Conservation (phyloP, 2,888 invertebrate genomes). For the Odontomyia ornata region DNA sequence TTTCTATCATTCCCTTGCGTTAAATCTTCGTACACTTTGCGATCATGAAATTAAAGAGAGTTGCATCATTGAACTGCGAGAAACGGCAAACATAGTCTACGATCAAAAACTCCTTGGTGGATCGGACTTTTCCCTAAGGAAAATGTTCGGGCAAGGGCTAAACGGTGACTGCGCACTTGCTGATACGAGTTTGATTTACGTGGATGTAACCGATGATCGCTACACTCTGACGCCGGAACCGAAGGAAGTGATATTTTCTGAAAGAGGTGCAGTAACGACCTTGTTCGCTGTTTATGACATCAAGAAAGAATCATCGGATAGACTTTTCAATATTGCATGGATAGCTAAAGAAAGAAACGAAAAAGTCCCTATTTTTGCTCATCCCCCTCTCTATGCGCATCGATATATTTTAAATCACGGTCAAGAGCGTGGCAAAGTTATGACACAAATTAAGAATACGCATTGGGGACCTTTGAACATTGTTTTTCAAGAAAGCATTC, state of each 20-base stretch:
- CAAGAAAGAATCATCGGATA: slow-evolving; percentile 63
- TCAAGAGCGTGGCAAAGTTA: slow-evolving; percentile 89
- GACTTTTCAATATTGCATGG: slow-evolving; percentile 76
- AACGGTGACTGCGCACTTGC: slow-evolving; percentile 85
- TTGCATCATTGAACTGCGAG: slow-evolving; percentile 80
- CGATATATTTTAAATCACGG: slow-evolving; percentile 89
- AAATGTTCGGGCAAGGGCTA: slow-evolving; percentile 86
- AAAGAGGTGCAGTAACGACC: slow-evolving; percentile 74
- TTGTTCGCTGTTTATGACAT: slow-evolving; percentile 78
- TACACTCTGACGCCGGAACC: slow-evolving; percentile 75
- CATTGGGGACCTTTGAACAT: slow-evolving; percentile 79
- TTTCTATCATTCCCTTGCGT: slow-evolving; percentile 88
- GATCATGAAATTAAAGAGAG: slow-evolving; percentile 66
- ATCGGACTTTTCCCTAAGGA: slow-evolving; percentile 81
- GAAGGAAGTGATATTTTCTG: slow-evolving; percentile 68
- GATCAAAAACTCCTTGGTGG: slow-evolving; percentile 72
- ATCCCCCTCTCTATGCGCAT: slow-evolving; percentile 79
- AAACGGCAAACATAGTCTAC: slow-evolving; percentile 88
- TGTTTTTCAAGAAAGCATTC: slow-evolving; percentile 87
- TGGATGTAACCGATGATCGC: slow-evolving; percentile 76
- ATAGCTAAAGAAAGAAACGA: slow-evolving; percentile 52
- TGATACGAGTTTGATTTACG: slow-evolving; percentile 78
- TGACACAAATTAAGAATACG: slow-evolving; percentile 84
- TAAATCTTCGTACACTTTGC: slow-evolving; percentile 86
- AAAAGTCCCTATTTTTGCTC: slow-evolving; percentile 67